Base-by-base conservation (phyloP, 2,888 invertebrate species). In the Oxystoma pomonae region DNA sequence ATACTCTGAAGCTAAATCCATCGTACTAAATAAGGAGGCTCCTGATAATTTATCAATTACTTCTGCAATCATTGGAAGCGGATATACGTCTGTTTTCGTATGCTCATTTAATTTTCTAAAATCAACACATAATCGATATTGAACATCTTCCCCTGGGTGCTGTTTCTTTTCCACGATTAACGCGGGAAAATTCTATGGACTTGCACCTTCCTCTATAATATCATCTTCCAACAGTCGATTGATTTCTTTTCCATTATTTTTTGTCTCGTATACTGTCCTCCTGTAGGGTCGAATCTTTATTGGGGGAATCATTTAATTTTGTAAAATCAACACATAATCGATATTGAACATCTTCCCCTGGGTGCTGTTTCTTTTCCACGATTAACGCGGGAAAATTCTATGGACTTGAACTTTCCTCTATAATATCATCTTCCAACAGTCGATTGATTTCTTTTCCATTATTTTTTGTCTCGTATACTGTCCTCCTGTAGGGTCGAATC, bases 301-400 rank as follows among this genome's bases (percentile, higher is more conserved):
- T 7, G 60, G 60, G 2, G 55, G 53, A 5, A 55, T 5, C n/a
- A n/a, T n/a, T n/a, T n/a, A n/a, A n/a, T n/a, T n/a, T n/a, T n/a
- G n/a, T n/a, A n/a, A n/a, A n/a, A n/a, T n/a, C n/a, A n/a, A n/a
- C n/a, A n/a, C n/a, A n/a, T n/a, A n/a, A n/a, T n/a, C n/a, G n/a
- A n/a, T n/a, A n/a, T n/a, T n/a, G 68, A 1, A 58, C 50, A 0
- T 59, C 57, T 1, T 68, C 68, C 5, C 65, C 59, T 0, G 65
- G 67, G 12, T 56, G 60, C 61, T 12, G 35, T 35, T 35, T 35
- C 65, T 77, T 80, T 35, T 62, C 64, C 0, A 75, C 74, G 1
- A 78, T 20, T 0, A 77, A 73, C 1, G 74, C 69, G 0, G 77
- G 78, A 1, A 71, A 66, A 9, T 70, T 62, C 74, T 74, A 79